A percentile compares a stretch with the other conserved stretches of the same genome.
Evolutionary conservation across 2,797 vertebrate genomes (phyloP).

Genomic region (Bradypus variegatus): DNA sequence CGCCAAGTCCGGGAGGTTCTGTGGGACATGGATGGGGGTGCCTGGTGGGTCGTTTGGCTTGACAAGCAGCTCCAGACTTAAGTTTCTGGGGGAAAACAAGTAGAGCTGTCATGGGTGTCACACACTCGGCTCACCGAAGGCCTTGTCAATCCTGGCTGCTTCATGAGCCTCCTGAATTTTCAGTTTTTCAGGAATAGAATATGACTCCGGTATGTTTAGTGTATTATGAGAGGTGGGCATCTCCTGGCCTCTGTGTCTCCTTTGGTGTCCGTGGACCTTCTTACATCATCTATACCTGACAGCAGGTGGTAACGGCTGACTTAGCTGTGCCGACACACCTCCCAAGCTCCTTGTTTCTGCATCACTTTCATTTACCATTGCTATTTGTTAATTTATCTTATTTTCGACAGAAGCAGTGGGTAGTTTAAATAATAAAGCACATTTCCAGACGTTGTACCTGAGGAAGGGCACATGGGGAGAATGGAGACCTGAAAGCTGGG

Average conservation of each 20-base stretch:
- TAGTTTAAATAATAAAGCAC: background rate
- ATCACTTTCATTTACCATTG: background rate
- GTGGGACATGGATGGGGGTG: background rate
- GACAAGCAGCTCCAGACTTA: background rate
- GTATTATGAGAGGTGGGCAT: background rate
- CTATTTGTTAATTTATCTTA: background rate
- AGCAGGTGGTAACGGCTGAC: background rate
- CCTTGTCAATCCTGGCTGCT: background rate
- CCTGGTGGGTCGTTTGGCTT: background rate
- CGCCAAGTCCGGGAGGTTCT: background rate
- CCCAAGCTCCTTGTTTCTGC: background rate
- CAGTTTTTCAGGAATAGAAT: background rate
- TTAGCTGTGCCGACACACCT: background rate
- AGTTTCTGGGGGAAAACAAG: background rate
- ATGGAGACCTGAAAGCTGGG: background rate
- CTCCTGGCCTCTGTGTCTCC: background rate
- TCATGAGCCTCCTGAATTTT: background rate
- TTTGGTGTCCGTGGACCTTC: background rate
- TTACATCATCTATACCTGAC: background rate
- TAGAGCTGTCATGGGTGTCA: background rate
- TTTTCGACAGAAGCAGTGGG: background rate
- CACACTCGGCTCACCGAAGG: background rate
- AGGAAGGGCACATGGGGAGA: background rate
- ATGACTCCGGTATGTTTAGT: background rate
- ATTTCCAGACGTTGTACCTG: background rate